Percentiles rank a stretch among this genome's conserved stretches.
phyloP scores from a whole-genome alignment of 2,888 invertebrate species.

The Belgica antarctica region DNA sequence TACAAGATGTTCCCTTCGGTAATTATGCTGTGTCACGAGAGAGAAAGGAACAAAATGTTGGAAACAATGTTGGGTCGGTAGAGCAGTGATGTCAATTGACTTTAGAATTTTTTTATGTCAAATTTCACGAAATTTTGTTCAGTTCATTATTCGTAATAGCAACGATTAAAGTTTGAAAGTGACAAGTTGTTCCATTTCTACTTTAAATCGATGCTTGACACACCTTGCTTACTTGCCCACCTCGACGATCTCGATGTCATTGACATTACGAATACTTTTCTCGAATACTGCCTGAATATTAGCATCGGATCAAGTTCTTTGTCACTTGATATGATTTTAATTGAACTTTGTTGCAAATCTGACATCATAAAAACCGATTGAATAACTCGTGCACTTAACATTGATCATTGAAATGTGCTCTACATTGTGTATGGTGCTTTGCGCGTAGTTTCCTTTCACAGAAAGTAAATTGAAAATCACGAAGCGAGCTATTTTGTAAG shows the following conservation, averaged over 20 bases:
- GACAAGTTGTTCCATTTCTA: no score
- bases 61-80: no score
- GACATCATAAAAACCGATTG: background rate
- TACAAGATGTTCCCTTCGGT: background rate
- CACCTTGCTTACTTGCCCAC: no score
- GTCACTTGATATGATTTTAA: background rate
- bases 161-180: no score
- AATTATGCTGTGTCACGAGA: slow-evolving; percentile 23
- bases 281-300: background rate
- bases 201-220: no score
- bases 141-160: no score
- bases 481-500: slow-evolving; percentile 15
- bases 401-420: slow-evolving; percentile 8
- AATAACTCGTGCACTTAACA: background rate
- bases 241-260: slow-evolving; percentile 14
- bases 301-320: background rate
- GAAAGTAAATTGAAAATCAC: background rate
- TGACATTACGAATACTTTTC: background rate
- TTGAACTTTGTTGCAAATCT: slow-evolving; percentile 1
- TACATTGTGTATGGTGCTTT: slow-evolving; percentile 2
- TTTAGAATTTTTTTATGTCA: no score
- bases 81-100: no score
- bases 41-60: no score
- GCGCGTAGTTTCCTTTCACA: background rate
- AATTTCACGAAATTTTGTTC: no score